Evolutionary conservation across 2,888 invertebrate species (phyloP), one percentile per base, ranked within the genome.

Genomic region (Ectemnius continuus): DNA sequence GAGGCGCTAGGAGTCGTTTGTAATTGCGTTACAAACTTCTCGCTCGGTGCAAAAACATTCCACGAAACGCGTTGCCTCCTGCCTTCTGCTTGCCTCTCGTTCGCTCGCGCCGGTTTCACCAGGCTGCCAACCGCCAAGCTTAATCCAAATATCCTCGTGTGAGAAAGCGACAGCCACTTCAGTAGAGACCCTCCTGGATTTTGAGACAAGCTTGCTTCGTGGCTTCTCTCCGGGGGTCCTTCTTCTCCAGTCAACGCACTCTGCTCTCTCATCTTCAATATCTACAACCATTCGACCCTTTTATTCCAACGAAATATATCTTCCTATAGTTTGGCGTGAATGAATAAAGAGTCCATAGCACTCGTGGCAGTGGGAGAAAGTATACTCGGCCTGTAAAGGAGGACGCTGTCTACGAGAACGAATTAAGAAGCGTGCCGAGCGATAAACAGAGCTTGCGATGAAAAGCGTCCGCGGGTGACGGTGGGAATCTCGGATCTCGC

Each of bases 21-120:
- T 89, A 89, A 90, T 90, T 87, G 88, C 88, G 87, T 88, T 89
- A 89, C 89, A 90, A 89, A 36, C 36, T 36, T 36, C 87, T 90
- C 89, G 80, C 85, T 84, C 85, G 80, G 84, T 79, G 83, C 84
- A 88, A 89, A 88, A 88, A 87, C 88, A 87, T 84, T 85, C 83
- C 80, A 73, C 75, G 84, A 84, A 79, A 84, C 85, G 85, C 83
- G 86, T 86, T 85, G 81, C 82, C 80, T 72, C 81, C 80, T 72
- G 78, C 78, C 78, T 62, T 75, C 52, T 52, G 52, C 16, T 16
- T 13, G 52, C 16, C 18, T 18, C 52, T 36, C 36, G 36, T 36
- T 16, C 52, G 6, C 58, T 6, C 18, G 23, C 13, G 68, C 56
- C 62, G 52, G 48, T n/a, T 61, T 56, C 63, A 26, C 56, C 14